A percentile compares a stretch with the other conserved stretches of the same genome.
Evolutionary conservation across 1,140 invertebrate species (phyloP).

Genomic region (Dreissena polymorpha): DNA sequence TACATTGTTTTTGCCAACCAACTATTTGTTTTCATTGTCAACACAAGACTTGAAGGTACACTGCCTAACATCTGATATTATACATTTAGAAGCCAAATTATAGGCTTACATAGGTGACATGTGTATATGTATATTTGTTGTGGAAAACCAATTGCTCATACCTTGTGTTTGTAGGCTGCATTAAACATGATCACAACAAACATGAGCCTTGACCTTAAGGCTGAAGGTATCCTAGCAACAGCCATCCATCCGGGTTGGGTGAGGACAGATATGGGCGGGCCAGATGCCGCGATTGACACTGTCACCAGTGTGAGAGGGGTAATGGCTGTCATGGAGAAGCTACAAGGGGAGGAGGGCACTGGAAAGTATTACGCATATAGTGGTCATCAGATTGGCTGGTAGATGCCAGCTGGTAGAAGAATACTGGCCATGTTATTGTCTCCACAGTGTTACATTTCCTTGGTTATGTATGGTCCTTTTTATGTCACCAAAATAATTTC

Average conservation of each 20-base stretch:
- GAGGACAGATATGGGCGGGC: slow-evolving; percentile 92
- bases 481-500: no score
- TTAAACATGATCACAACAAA: slow-evolving; percentile 94
- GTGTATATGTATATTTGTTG: background rate
- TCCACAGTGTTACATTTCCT: no score
- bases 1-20: no score
- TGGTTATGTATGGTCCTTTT: no score
- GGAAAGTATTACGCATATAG: slow-evolving; percentile 26
- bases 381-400: slow-evolving; percentile 33
- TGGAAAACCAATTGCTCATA: background rate
- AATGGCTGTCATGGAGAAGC: slow-evolving; percentile 12
- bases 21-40: no score
- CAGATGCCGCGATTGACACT: slow-evolving; percentile 82
- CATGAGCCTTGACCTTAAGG: slow-evolving; percentile 89
- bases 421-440: no score
- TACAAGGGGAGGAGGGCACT: slow-evolving; percentile 18
- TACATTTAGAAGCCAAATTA: background rate
- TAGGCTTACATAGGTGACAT: background rate
- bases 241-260: slow-evolving; percentile 95
- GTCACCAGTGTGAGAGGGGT: slow-evolving; percentile 23
- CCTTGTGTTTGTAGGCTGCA: slow-evolving; percentile 84
- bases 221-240: slow-evolving; percentile 87
- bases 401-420: background rate
- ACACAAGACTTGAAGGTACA: no score
- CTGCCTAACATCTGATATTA: no score